A percentile compares a stretch with the other conserved stretches of the same genome.
These are phyloP conservation scores for Thumatha senex DNA, from an alignment of 2,888 invertebrate genomes.

Conservation along the genomic window DNA sequence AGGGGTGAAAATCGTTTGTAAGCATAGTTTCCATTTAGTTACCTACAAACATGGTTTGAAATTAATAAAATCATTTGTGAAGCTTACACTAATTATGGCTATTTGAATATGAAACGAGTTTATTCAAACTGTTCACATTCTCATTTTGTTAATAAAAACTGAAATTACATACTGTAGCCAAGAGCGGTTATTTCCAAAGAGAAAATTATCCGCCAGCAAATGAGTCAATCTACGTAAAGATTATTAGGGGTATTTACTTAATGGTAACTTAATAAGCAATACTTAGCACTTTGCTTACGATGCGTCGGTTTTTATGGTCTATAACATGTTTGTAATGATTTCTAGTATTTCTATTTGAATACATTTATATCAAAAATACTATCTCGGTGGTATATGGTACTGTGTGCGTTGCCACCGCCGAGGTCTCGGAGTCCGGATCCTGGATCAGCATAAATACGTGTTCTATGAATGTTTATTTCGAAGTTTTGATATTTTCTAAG, in stretches of 20 bases:
- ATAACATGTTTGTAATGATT: constrained; percentile 53
- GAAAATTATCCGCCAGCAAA: constrained; percentile 42
- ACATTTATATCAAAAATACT: constrained; percentile 31
- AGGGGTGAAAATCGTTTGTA: not conserved
- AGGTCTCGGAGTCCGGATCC: too few species aligned
- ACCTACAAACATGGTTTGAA: constrained; percentile 4
- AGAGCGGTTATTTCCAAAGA: constrained; percentile 40
- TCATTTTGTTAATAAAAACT: constrained; percentile 32
- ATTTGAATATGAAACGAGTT: constrained; percentile 28
- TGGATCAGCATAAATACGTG: too few species aligned
- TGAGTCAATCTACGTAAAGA: constrained; percentile 44
- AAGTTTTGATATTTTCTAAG: too few species aligned
- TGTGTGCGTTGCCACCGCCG: too few species aligned
- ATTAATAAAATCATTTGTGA: constrained; percentile 9
- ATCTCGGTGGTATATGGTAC: too few species aligned
- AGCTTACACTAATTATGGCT: constrained; percentile 28
- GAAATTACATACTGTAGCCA: constrained; percentile 31
- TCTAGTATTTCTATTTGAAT: constrained; percentile 42
- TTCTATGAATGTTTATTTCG: too few species aligned
- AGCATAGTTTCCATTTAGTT: not conserved
- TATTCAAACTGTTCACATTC: constrained; percentile 12
- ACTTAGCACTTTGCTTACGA: constrained; percentile 51
- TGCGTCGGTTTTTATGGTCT: constrained; percentile 50
- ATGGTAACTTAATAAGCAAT: constrained; percentile 59
- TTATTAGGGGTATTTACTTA: constrained; percentile 54